phyloP scores from a whole-genome alignment of 2,888 invertebrate species.

The Drosophila koepferae region DNA sequence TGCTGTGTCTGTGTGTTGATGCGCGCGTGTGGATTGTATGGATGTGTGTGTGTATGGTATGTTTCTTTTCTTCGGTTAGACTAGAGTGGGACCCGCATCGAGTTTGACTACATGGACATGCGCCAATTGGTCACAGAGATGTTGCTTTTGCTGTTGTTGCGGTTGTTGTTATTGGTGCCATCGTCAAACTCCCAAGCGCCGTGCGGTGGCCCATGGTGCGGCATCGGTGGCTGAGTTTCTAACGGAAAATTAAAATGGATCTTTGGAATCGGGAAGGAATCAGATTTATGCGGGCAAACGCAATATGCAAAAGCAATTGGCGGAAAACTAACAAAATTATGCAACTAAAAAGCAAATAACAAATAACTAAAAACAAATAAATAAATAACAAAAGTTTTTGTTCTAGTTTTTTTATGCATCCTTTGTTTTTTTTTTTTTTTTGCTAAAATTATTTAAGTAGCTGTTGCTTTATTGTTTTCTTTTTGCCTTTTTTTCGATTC shows the following conservation, averaged over 20 bases:
- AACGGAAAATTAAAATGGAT: constrained; percentile 15
- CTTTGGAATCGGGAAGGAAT: constrained; percentile 12
- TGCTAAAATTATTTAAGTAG: constrained; percentile 79
- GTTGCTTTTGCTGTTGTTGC: constrained; percentile 49
- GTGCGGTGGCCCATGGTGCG: constrained; percentile 40
- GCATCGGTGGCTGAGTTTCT: constrained; percentile 49
- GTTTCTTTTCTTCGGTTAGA: constrained; percentile 4
- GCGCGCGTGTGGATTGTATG: not conserved
- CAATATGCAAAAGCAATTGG: constrained; percentile 8
- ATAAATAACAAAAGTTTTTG: constrained; percentile 11
- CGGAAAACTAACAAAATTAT: not conserved
- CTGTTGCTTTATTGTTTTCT: constrained; percentile 73
- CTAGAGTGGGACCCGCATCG: not conserved
- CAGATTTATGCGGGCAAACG: constrained; percentile 7
- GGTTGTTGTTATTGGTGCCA: constrained; percentile 52
- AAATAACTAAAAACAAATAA: constrained; percentile 25
- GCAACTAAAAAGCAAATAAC: constrained; percentile 14
- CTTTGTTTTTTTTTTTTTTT: constrained; percentile 39
- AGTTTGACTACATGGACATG: constrained; percentile 50
- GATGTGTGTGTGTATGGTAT: not conserved
- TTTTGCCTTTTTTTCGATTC: constrained; percentile 41
- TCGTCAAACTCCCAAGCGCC: constrained; percentile 55
- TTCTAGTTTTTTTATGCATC: constrained; percentile 28
- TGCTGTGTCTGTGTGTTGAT: not conserved
- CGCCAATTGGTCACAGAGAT: constrained; percentile 55